A percentile compares a stretch with the other conserved stretches of the same genome.
Evolutionary conservation across 2,113 vertebrate species (phyloP).

Genomic region (Mus pahari): DNA sequence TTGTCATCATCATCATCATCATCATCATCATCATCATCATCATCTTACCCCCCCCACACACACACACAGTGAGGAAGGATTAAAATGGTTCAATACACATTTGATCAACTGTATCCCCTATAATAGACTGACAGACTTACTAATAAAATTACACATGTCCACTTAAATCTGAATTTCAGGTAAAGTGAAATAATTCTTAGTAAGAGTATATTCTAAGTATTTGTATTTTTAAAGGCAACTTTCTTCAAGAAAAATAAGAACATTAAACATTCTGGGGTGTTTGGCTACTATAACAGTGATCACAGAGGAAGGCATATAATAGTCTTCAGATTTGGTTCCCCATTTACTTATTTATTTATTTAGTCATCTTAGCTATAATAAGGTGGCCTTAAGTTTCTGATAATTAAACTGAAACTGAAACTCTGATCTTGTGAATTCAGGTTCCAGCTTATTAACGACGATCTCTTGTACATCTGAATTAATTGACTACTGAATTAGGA

Average conservation of each 20-base stretch:
- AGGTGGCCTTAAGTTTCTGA: slow-evolving; percentile 59
- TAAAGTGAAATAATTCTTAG: slow-evolving; percentile 34
- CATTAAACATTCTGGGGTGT: neutral
- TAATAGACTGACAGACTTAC: slow-evolving; percentile 10
- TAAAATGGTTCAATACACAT: neutral
- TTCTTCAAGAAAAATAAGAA: slow-evolving; percentile 10
- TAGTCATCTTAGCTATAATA: slow-evolving; percentile 46
- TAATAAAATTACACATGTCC: slow-evolving; percentile 1
- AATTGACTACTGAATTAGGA: slow-evolving; percentile 69
- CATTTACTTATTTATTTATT: too few species aligned
- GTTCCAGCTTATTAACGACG: slow-evolving; percentile 51
- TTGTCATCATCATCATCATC: too few species aligned
- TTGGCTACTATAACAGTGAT: neutral
- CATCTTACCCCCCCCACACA: neutral
- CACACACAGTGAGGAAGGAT: neutral
- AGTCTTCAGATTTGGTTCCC: slow-evolving; percentile 21
- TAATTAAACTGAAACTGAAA: slow-evolving; percentile 72
- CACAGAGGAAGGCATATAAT: neutral
- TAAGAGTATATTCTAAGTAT: neutral
- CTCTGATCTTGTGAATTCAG: slow-evolving; percentile 61
- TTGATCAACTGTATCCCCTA: neutral
- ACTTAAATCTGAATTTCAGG: slow-evolving; percentile 47
- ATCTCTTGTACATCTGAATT: slow-evolving; percentile 53
- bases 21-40: too few species aligned
- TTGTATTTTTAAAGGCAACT: slow-evolving; percentile 40